Base-by-base conservation (phyloP, 2,113 vertebrate genomes). In the Ameiurus melas region DNA sequence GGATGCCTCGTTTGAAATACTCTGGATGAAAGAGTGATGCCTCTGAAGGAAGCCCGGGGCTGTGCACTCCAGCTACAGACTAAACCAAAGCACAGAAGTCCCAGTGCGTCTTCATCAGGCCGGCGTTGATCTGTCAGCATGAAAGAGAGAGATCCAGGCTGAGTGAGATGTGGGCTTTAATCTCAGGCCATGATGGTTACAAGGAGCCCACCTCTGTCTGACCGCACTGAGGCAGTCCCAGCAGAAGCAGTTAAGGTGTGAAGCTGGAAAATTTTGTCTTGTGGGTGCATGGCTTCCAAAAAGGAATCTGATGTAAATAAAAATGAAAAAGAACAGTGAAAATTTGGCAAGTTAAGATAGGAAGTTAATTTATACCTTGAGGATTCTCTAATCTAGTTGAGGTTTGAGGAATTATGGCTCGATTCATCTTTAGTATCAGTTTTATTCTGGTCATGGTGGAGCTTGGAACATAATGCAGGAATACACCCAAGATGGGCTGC, bases 21-120 rank as follows among this genome's bases (percentile, higher is more conserved):
- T 87, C 78, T 62, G 78, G 70, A 85, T 89, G 84, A 89, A 89
- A 89, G 68, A 64, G 60, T 27, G 53, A 51, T 83, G 82, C 43
- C 68, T 88, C 82, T 78, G 71, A 64, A 77, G 71, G 57, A 84
- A 84, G 81, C 87, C 68, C 17, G 60, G 33, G 86, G 86, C 62
- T 82, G 84, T 60, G 64, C 51, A 68, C 55, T 62, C 33, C 79
- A 83, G 79, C 78, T 88, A 70, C 88, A 85, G 85, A 89, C 36
- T 68, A 64, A 62, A 75, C 71, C 80, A 85, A 85, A 79, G 73
- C 85, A 68, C 78, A 47, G 82, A 73, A 27, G 66, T 33, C 86
- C 89, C 70, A n/a, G 60, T 64, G 84, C 30, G 30, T 84, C 87
- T 77, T 88, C 90, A 88, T 89, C 90, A 88, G 66, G 66, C 84